Conservation (phyloP, 2,797 vertebrate species). For the Notolepis coatsorum region DNA sequence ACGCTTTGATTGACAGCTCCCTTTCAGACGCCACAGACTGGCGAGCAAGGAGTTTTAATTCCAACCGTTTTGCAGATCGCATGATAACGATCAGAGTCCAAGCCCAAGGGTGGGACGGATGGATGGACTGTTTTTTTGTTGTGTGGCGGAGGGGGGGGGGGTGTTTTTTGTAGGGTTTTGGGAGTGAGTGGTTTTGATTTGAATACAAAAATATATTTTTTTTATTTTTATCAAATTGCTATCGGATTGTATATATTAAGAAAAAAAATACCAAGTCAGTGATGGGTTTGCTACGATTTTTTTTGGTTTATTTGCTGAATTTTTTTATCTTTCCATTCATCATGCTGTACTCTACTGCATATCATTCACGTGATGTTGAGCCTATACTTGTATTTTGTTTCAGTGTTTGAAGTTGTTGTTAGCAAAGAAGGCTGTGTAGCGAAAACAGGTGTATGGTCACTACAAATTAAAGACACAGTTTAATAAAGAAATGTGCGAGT, state of each 20-base stretch:
- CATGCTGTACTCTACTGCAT: too few relatives aligned
- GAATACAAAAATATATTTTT: too few relatives aligned
- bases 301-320: too few relatives aligned
- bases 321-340: too few relatives aligned
- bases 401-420: background rate
- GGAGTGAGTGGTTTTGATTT: conserved; percentile 1
- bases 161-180: conserved; percentile 21
- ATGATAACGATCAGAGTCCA: conserved; percentile 77
- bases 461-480: conserved; percentile 3
- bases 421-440: too few relatives aligned
- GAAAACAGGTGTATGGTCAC: too few relatives aligned
- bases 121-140: conserved; percentile 29
- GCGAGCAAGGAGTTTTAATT: conserved; percentile 89
- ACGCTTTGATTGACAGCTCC: conserved; percentile 91
- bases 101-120: conserved; percentile 39
- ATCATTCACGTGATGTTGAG: background rate
- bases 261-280: too few relatives aligned
- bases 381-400: background rate
- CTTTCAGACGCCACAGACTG: conserved; percentile 87
- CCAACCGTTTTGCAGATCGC: conserved; percentile 79
- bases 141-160: background rate
- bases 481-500: background rate
- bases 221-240: too few relatives aligned
- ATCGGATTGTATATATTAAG: too few relatives aligned
- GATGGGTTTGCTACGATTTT: too few relatives aligned